Conservation (phyloP, 1,140 invertebrate species). For the Chymomyza costata region DNA sequence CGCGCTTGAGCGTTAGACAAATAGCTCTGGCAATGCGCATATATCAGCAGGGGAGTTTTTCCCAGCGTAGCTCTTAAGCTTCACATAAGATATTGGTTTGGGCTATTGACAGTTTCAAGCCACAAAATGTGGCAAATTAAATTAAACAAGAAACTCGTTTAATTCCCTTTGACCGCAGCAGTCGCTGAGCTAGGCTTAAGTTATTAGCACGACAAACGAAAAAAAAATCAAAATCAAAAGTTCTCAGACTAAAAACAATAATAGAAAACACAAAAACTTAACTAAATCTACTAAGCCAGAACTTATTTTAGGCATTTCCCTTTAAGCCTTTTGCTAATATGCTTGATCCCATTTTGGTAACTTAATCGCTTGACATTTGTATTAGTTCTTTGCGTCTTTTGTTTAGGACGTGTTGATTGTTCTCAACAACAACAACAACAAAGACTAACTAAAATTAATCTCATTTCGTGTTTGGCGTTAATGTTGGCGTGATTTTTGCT, state of each 20-base stretch:
- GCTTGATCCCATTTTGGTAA: constrained; percentile 63
- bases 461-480: constrained; percentile 45
- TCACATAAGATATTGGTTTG: too few species aligned
- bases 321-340: constrained; percentile 64
- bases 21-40: constrained; percentile 29
- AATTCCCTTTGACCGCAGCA: neutral
- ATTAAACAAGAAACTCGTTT: constrained; percentile 50
- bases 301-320: constrained; percentile 14
- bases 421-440: too few species aligned
- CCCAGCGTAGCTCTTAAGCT: too few species aligned
- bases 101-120: constrained; percentile 44
- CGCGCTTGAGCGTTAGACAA: constrained; percentile 62
- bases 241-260: too few species aligned
- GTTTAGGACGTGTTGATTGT: too few species aligned
- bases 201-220: constrained; percentile 50
- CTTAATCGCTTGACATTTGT: constrained; percentile 70
- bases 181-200: constrained; percentile 53
- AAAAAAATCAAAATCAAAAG: neutral
- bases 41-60: neutral
- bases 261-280: too few species aligned
- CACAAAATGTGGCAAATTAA: constrained; percentile 59
- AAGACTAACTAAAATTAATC: constrained; percentile 43
- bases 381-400: constrained; percentile 49
- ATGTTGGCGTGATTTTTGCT: constrained; percentile 37
- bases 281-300: constrained; percentile 45